These are phyloP conservation scores for Sciurus vulgaris DNA, from an alignment of 2,797 vertebrate species.

Conservation along the genomic window DNA sequence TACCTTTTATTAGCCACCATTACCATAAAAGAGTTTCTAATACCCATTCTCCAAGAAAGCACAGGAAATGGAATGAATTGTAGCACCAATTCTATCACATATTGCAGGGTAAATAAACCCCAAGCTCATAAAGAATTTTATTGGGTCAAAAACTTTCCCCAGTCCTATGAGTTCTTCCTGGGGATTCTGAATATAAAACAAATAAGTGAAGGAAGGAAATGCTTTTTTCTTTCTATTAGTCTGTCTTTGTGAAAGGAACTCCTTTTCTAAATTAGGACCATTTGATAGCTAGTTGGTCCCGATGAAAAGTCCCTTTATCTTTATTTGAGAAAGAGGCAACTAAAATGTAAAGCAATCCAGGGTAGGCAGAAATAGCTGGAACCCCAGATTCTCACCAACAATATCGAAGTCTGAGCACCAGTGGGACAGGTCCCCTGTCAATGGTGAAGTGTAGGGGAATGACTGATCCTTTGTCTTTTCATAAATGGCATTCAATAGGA, in stretches of 20 bases:
- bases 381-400: conserved; percentile 29
- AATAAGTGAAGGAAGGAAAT: conserved; percentile 26
- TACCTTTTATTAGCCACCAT: conserved; percentile 28
- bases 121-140: background rate
- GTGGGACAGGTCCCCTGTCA: background rate
- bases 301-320: conserved; percentile 22
- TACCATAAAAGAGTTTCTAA: conserved; percentile 14
- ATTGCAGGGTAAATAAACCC: conserved; percentile 22
- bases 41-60: conserved; percentile 10
- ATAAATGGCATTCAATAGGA: background rate
- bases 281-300: background rate
- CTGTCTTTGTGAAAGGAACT: conserved; percentile 42
- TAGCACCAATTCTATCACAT: background rate
- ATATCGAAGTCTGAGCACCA: background rate
- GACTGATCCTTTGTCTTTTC: background rate
- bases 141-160: background rate
- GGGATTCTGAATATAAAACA: conserved; percentile 35
- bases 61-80: conserved; percentile 1
- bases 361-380: conserved; percentile 44
- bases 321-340: conserved; percentile 53
- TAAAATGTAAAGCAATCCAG: background rate
- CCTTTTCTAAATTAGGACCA: background rate
- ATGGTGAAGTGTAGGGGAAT: background rate
- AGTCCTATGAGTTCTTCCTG: conserved; percentile 18
- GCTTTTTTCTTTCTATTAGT: background rate